Conservation (phyloP, 1,140 invertebrate genomes). For the Ladona fulva region DNA sequence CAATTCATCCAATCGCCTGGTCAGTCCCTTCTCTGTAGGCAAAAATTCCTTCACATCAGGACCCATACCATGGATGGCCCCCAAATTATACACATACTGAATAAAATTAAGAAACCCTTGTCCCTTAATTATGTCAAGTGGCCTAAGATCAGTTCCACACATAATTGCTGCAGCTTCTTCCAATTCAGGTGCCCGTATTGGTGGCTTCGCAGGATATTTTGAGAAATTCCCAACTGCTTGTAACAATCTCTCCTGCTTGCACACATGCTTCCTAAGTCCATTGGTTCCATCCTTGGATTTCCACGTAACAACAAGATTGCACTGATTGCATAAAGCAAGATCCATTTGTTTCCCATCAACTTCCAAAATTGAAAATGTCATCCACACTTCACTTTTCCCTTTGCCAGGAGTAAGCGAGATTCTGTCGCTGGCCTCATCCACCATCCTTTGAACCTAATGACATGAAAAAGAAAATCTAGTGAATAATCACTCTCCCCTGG, state of each 20-base stretch:
- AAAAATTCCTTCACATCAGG: not conserved
- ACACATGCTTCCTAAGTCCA: not conserved
- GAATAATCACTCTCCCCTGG: too few species aligned
- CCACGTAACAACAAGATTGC: not conserved
- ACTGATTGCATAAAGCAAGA: not conserved
- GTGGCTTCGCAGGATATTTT: not conserved
- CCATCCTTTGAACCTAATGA: not conserved
- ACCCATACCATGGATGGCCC: not conserved
- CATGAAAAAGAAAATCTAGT: too few species aligned
- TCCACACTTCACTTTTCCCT: not conserved
- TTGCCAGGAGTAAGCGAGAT: not conserved
- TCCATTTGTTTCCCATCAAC: not conserved
- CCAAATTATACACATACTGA: conserved; percentile 1
- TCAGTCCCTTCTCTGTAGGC: not conserved
- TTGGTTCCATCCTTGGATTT: not conserved
- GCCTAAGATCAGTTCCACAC: not conserved
- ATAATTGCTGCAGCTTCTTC: not conserved
- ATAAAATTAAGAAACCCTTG: not conserved
- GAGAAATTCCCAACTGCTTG: not conserved
- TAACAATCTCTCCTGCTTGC: not conserved
- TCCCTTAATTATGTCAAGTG: not conserved
- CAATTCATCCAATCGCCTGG: not conserved
- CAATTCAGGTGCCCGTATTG: not conserved
- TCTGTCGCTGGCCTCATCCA: not conserved
- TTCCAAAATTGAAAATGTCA: not conserved